Evolutionary conservation across 2,797 vertebrate genomes (phyloP).

Genomic region (Lophius americanus): DNA sequence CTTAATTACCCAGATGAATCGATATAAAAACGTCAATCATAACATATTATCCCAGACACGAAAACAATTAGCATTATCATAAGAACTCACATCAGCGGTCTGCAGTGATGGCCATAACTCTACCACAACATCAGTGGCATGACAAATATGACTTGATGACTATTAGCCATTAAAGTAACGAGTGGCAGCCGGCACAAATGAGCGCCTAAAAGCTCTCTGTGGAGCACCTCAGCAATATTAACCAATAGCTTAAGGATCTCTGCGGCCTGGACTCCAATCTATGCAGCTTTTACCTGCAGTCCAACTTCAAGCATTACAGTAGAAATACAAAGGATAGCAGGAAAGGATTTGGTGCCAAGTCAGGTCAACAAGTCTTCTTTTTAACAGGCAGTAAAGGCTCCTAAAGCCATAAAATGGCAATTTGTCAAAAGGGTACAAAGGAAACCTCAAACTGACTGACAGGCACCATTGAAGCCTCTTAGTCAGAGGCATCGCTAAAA

Average conservation of each 20-base stretch:
- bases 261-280: slow-evolving; percentile 37
- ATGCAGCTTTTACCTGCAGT: slow-evolving; percentile 20
- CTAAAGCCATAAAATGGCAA: too few species aligned
- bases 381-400: too few species aligned
- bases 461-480: too few species aligned
- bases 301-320: slow-evolving; percentile 37
- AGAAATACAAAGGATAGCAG: slow-evolving; percentile 10
- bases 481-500: too few species aligned
- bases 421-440: too few species aligned
- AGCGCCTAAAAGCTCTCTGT: slow-evolving; percentile 60
- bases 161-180: slow-evolving; percentile 56
- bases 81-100: slow-evolving; percentile 35
- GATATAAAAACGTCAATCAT: too few species aligned
- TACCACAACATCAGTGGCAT: slow-evolving; percentile 53
- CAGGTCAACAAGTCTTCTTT: slow-evolving; percentile 9
- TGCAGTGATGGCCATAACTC: slow-evolving; percentile 41
- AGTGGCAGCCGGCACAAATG: slow-evolving; percentile 56
- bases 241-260: slow-evolving; percentile 62
- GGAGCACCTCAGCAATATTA: slow-evolving; percentile 55
- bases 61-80: too few species aligned
- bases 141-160: slow-evolving; percentile 56
- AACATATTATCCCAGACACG: too few species aligned
- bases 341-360: background rate
- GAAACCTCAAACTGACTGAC: too few species aligned
- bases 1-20: too few species aligned